These are phyloP conservation scores for Ligdia adustata DNA, from an alignment of 2,888 invertebrate species.

Conservation along the genomic window DNA sequence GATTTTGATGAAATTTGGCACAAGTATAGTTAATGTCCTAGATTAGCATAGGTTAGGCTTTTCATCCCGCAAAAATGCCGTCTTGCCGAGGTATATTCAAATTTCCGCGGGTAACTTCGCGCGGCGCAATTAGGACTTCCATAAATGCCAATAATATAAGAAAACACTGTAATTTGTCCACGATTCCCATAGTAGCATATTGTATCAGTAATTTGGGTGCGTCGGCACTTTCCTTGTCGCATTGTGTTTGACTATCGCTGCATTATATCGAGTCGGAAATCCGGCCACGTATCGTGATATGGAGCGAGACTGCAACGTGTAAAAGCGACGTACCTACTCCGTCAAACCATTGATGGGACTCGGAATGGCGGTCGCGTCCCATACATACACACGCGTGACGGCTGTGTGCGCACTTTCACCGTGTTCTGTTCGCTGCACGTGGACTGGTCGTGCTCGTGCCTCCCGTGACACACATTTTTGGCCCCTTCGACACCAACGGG, in stretches of 20 bases:
- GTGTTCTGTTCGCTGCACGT: slow-evolving; percentile 48
- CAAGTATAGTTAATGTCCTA: too few relatives aligned
- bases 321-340: slow-evolving; percentile 64
- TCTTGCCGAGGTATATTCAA: too few relatives aligned
- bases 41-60: too few relatives aligned
- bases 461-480: slow-evolving; percentile 65
- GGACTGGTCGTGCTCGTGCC: slow-evolving; percentile 50
- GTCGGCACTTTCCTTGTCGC: slow-evolving; percentile 26
- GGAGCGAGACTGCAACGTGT: slow-evolving; percentile 72
- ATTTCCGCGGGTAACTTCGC: too few relatives aligned
- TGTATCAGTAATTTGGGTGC: slow-evolving; percentile 19
- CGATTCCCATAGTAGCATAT: background rate
- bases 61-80: too few relatives aligned
- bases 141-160: too few relatives aligned
- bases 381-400: slow-evolving; percentile 46
- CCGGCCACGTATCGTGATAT: slow-evolving; percentile 73
- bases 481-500: slow-evolving; percentile 40
- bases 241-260: slow-evolving; percentile 28
- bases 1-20: too few relatives aligned
- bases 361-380: slow-evolving; percentile 62
- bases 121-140: too few relatives aligned
- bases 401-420: slow-evolving; percentile 68
- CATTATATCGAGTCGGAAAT: slow-evolving; percentile 65
- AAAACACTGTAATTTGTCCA: too few relatives aligned
- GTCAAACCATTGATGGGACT: slow-evolving; percentile 68